These are phyloP conservation scores for Drosophila sucinea DNA, from an alignment of 1,140 invertebrate species.

Conservation along the genomic window DNA sequence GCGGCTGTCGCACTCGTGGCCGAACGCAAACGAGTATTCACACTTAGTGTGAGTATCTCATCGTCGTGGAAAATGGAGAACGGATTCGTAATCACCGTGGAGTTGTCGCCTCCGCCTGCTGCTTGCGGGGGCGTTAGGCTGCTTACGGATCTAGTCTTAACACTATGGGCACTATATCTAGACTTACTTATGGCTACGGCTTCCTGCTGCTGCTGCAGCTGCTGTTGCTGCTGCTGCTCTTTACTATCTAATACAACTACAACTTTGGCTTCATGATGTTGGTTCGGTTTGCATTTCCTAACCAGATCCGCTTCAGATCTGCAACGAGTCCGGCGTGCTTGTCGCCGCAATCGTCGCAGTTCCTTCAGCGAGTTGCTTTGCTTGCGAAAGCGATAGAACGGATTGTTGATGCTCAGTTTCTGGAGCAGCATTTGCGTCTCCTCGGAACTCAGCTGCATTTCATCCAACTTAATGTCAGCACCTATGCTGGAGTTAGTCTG, in stretches of 20 bases:
- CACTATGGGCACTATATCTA: slow-evolving; percentile 47
- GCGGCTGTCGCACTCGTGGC: slow-evolving; percentile 43
- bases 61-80: slow-evolving; percentile 82
- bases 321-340: slow-evolving; percentile 23
- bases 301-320: slow-evolving; percentile 68
- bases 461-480: slow-evolving; percentile 2
- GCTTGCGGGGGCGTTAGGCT: slow-evolving; percentile 45
- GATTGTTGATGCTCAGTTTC: slow-evolving; percentile 78
- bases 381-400: slow-evolving; percentile 80
- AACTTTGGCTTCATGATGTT: slow-evolving; percentile 78
- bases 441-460: slow-evolving; percentile 31
- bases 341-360: slow-evolving; percentile 36
- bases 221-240: too few relatives aligned
- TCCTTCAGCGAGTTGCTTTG: slow-evolving; percentile 77
- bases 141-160: slow-evolving; percentile 77
- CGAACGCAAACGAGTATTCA: slow-evolving; percentile 62
- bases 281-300: slow-evolving; percentile 18
- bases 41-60: slow-evolving; percentile 67
- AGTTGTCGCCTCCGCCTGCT: slow-evolving; percentile 49
- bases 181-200: slow-evolving; percentile 66
- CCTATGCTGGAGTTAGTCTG: background rate
- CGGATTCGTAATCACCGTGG: slow-evolving; percentile 79
- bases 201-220: slow-evolving; percentile 54
- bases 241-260: slow-evolving; percentile 82
- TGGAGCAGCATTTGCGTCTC: slow-evolving; percentile 69